A percentile compares a stretch with the other conserved stretches of the same genome.
Evolutionary conservation across 1,140 invertebrate species (phyloP).

Genomic region (Musca domestica): DNA sequence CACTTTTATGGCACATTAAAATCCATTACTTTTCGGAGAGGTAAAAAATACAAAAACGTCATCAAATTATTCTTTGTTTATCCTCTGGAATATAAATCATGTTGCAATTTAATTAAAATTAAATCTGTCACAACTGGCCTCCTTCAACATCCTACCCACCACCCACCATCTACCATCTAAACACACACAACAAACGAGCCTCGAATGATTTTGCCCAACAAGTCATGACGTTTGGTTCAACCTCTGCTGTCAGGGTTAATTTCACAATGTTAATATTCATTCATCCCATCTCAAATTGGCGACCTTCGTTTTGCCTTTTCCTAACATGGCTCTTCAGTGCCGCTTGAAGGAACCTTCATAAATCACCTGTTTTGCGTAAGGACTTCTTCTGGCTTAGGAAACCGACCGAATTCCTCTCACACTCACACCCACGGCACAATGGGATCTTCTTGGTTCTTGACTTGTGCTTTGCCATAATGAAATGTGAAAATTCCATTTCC

Average conservation of each 20-base stretch:
- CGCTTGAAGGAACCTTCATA: constrained; percentile 8
- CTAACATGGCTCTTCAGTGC: not conserved
- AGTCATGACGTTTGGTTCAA: constrained; percentile 6
- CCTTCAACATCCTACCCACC: not conserved
- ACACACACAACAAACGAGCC: not conserved
- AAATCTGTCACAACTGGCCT: constrained; percentile 5
- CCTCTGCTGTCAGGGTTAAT: constrained; percentile 18
- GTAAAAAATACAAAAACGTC: too few species aligned
- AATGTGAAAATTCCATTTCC: constrained; percentile 18
- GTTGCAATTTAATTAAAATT: constrained; percentile 20
- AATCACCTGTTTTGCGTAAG: constrained; percentile 5
- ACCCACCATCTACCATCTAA: not conserved
- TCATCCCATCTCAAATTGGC: not conserved
- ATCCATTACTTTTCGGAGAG: too few species aligned
- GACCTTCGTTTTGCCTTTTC: too few species aligned
- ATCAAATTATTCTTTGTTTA: too few species aligned
- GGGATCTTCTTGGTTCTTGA: not conserved
- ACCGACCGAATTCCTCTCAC: not conserved
- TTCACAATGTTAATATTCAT: constrained; percentile 1
- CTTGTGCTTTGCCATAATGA: not conserved
- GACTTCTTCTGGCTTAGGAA: constrained; percentile 2
- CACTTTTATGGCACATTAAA: too few species aligned
- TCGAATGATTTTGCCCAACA: not conserved
- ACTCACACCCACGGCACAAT: not conserved
- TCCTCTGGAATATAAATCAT: not conserved